A percentile compares a stretch with the other conserved stretches of the same genome.
Conservation (phyloP, 2,797 vertebrate species). For the Danio aesculapii region DNA sequence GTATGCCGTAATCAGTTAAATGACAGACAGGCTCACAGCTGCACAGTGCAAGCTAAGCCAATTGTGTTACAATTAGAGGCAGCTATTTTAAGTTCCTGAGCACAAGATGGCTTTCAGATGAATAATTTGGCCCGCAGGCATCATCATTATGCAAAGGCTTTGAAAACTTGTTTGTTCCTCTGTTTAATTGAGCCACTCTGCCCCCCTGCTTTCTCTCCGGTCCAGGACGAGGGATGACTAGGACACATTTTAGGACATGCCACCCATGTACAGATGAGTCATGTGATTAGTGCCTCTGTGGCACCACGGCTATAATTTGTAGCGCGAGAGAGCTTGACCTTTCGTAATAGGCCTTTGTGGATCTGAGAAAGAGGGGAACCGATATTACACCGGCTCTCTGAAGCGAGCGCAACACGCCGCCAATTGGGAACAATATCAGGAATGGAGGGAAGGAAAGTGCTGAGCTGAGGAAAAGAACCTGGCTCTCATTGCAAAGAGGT, state of each 20-base stretch:
- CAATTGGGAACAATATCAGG: conserved; percentile 50
- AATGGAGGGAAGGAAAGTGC: conserved; percentile 53
- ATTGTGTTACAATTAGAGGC: conserved; percentile 84
- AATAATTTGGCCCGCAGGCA: conserved; percentile 81
- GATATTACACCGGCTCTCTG: conserved; percentile 37
- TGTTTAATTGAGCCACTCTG: conserved; percentile 70
- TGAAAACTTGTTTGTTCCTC: conserved; percentile 78
- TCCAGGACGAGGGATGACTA: conserved; percentile 32
- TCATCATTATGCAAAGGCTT: conserved; percentile 82
- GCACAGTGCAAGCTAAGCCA: conserved; percentile 80
- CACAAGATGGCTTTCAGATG: conserved; percentile 80
- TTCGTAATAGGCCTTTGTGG: conserved; percentile 51
- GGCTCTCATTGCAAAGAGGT: conserved; percentile 58
- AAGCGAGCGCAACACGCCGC: conserved; percentile 29
- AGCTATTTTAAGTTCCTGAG: conserved; percentile 81
- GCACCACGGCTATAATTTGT: conserved; percentile 39
- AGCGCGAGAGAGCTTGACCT: conserved; percentile 48
- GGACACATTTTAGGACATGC: conserved; percentile 44
- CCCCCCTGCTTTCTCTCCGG: conserved; percentile 63
- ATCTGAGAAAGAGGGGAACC: conserved; percentile 40
- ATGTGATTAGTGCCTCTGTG: conserved; percentile 41
- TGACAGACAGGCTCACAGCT: conserved; percentile 83
- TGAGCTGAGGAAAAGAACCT: conserved; percentile 40
- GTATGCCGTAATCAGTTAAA: conserved; percentile 79
- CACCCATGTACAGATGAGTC: conserved; percentile 38